Evolutionary conservation across 2,888 invertebrate genomes (phyloP).

Genomic region (Troglohyphantes excavatus): DNA sequence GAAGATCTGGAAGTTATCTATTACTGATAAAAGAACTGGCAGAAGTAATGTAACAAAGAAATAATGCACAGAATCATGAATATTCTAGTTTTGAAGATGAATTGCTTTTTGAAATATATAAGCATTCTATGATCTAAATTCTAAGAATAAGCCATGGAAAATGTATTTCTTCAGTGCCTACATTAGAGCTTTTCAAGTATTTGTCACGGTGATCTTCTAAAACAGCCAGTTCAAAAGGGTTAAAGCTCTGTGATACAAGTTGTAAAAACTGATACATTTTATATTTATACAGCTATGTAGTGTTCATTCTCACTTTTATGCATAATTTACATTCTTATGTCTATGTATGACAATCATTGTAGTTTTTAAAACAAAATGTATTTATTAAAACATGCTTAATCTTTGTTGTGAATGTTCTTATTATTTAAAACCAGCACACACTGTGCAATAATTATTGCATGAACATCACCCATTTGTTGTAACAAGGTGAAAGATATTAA

Average conservation of each 20-base stretch:
- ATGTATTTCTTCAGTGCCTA: not conserved
- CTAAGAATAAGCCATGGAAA: not conserved
- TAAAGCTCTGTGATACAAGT: constrained; percentile 4
- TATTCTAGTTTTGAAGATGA: constrained; percentile 3
- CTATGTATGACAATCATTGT: not conserved
- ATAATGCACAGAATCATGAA: not conserved
- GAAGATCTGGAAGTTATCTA: not conserved
- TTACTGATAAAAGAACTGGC: not conserved
- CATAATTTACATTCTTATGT: not conserved
- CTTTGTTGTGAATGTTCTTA: not conserved
- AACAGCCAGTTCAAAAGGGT: not conserved
- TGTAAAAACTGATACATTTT: constrained; percentile 3
- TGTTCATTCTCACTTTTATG: not conserved
- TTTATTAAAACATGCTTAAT: constrained; percentile 24
- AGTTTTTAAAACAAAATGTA: constrained; percentile 35
- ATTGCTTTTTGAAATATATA: not conserved
- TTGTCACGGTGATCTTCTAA: not conserved
- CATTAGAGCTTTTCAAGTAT: constrained; percentile 3
- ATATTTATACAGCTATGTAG: constrained; percentile 1
- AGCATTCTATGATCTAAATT: not conserved
- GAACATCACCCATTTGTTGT: no score
- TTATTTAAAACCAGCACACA: not conserved
- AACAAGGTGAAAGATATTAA: no score
- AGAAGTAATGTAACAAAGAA: not conserved
- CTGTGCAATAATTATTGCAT: no score